These are phyloP conservation scores for Sphenopsis melanotis DNA, from an alignment of 2,797 vertebrate genomes.

Conservation along the genomic window DNA sequence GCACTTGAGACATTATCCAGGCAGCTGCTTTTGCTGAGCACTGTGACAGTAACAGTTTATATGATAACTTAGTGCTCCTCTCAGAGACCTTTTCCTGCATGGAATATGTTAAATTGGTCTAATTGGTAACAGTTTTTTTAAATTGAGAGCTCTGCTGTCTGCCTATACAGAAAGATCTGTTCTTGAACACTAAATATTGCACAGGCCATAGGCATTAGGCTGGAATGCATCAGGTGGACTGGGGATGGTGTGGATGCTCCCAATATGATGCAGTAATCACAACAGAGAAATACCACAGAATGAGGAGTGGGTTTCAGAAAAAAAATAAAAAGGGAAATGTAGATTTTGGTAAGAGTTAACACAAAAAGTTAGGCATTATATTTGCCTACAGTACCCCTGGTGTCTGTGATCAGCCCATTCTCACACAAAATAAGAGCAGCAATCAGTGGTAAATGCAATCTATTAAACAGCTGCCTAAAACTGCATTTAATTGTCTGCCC, in stretches of 20 bases:
- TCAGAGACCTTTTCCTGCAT: background rate
- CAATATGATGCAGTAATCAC: background rate
- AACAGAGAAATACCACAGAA: background rate
- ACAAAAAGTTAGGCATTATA: background rate
- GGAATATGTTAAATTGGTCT: background rate
- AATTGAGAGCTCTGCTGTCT: background rate
- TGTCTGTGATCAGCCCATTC: slow-evolving; percentile 26
- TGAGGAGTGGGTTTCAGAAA: background rate
- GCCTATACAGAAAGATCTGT: background rate
- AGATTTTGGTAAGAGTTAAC: background rate
- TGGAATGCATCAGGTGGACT: background rate
- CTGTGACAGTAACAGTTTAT: background rate
- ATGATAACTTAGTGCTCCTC: background rate
- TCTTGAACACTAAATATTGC: background rate
- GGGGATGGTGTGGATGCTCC: background rate
- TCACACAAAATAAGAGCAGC: slow-evolving; percentile 13
- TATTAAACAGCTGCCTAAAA: slow-evolving; percentile 64
- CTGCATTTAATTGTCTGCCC: slow-evolving; percentile 51
- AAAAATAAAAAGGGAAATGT: background rate
- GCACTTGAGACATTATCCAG: background rate
- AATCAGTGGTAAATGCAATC: slow-evolving; percentile 56
- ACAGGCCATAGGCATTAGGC: background rate
- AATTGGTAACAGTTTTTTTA: background rate
- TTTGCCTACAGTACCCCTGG: background rate
- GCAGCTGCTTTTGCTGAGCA: background rate